A percentile compares a stretch with the other conserved stretches of the same genome.
Evolutionary conservation across 1,140 invertebrate species (phyloP).

Genomic region (Eufriesea mexicana): DNA sequence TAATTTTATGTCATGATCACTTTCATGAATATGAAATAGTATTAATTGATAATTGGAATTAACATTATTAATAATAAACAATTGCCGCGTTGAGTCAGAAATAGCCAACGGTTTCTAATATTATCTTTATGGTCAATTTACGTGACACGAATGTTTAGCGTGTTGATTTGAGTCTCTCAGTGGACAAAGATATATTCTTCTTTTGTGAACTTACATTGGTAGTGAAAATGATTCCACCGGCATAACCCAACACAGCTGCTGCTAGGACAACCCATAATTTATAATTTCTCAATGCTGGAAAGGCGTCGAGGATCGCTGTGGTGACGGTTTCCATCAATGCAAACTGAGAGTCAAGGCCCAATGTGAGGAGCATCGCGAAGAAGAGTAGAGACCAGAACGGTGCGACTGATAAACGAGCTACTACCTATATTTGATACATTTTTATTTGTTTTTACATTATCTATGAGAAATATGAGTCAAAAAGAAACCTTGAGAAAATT

Average conservation of each 20-base stretch:
- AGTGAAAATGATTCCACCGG: constrained; percentile 89
- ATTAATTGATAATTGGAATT: too few species aligned
- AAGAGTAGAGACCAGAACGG: constrained; percentile 93
- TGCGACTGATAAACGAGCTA: constrained; percentile 90
- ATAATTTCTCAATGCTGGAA: constrained; percentile 87
- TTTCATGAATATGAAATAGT: too few species aligned
- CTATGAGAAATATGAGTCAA: too few species aligned
- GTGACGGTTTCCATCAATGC: constrained; percentile 92
- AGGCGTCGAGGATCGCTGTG: constrained; percentile 90
- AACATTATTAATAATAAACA: too few species aligned
- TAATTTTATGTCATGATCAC: too few species aligned
- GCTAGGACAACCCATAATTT: constrained; percentile 88
- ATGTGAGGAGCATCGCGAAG: constrained; percentile 91
- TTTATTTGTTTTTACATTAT: too few species aligned
- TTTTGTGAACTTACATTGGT: constrained; percentile 85
- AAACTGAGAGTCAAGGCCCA: constrained; percentile 92
- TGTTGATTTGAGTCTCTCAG: too few species aligned
- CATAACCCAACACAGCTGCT: constrained; percentile 88
- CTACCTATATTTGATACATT: constrained; percentile 73
- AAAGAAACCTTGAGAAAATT: neutral
- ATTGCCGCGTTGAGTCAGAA: too few species aligned
- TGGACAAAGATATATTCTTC: neutral
- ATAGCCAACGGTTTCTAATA: too few species aligned
- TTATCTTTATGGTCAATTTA: too few species aligned
- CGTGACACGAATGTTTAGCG: too few species aligned